Percentiles rank a stretch among this genome's conserved stretches.
phyloP scores from a whole-genome alignment of 2,797 vertebrate species.

The Silurus aristotelis region DNA sequence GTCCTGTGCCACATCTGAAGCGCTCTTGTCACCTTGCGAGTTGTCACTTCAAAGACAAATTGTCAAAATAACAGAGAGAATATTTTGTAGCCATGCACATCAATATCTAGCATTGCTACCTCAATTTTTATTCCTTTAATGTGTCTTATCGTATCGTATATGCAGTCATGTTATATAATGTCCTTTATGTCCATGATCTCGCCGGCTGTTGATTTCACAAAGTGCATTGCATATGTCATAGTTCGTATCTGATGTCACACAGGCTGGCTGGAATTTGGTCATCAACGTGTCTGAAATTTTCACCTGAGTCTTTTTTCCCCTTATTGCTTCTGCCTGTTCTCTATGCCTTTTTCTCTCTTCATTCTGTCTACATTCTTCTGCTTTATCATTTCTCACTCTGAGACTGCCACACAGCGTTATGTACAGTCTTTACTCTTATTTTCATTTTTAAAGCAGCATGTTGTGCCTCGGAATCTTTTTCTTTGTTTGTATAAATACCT shows the following conservation, averaged over 20 bases:
- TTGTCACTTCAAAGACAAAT: slow-evolving; percentile 58
- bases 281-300: slow-evolving; percentile 32
- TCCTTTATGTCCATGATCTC: slow-evolving; percentile 59
- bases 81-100: slow-evolving; percentile 51
- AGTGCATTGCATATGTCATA: slow-evolving; percentile 69
- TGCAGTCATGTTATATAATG: slow-evolving; percentile 50
- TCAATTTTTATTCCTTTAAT: slow-evolving; percentile 19
- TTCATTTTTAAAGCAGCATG: slow-evolving; percentile 10
- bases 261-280: slow-evolving; percentile 60
- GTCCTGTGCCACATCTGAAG: slow-evolving; percentile 54
- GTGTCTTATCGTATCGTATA: slow-evolving; percentile 12
- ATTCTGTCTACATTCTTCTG: background rate
- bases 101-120: slow-evolving; percentile 36
- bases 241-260: slow-evolving; percentile 54
- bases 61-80: slow-evolving; percentile 59
- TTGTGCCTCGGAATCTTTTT: slow-evolving; percentile 5
- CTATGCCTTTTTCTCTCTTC: background rate
- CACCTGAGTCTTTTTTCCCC: background rate
- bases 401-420: background rate
- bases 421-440: background rate
- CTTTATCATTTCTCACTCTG: background rate
- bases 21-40: slow-evolving; percentile 55
- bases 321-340: slow-evolving; percentile 15
- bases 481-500: slow-evolving; percentile 4
- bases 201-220: slow-evolving; percentile 73